Evolutionary conservation across 2,888 invertebrate species (phyloP), one percentile per base, ranked within the genome.

Genomic region (Piscicola geometra): DNA sequence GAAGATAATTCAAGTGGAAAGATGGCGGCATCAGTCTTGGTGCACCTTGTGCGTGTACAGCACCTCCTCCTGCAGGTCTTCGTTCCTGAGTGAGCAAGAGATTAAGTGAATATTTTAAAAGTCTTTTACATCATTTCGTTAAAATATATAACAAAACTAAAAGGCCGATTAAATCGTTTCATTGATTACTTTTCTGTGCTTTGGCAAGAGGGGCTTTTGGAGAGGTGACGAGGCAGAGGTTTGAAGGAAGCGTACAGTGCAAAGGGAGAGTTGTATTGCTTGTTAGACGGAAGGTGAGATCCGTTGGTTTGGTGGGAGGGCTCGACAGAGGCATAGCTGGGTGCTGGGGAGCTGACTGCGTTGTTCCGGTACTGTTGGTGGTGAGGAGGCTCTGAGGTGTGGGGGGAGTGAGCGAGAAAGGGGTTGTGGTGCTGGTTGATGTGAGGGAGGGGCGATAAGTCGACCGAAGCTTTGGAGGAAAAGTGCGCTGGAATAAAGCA

Each of bases 21-120:
- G 21, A 18, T 18, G 9, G 21, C 21, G 5, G 21, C 5, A 21
- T 9, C 25, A 3, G 3, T 56, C 9, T 3, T 56, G n/a, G 25
- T 56, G 60, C 21, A 56, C 60, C 25, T 56, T 56, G 25, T 56
- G 60, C n/a, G 60, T 56, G 60, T 56, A 56, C 25, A 56, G n/a
- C 21, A 56, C 25, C 60, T 56, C 60, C 25, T 56, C 60, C 5
- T 56, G 60, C 3, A 15, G 15, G n/a, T 21, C 25, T 18, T 21
- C n/a, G 5, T 56, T 5, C 5, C 25, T 25, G 25, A 18, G 21
- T 9, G 15, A 15, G 3, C 21, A 25, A 15, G 60, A 18, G 9
- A 25, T 21, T 18, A 56, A 56, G 25, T 25, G 21, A 56, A n/a
- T 5, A 25, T 56, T 21, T 56, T 56, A 5, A 5, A 21, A 56